Percentiles rank a stretch among this genome's conserved stretches.
These are phyloP conservation scores for Leucoma salicis DNA, from an alignment of 2,888 invertebrate genomes.

Conservation along the genomic window DNA sequence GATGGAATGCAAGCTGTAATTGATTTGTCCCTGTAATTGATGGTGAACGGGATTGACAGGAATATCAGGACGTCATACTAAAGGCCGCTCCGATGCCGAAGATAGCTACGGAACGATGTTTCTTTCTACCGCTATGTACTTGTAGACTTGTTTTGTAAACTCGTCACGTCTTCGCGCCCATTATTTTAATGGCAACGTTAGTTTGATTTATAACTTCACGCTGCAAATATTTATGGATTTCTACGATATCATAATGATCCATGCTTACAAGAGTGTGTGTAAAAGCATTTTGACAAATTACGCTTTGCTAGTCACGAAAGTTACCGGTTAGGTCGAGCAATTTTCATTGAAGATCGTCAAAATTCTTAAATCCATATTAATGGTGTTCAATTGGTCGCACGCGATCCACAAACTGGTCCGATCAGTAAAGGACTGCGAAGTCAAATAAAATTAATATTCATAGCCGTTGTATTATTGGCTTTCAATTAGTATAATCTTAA, in stretches of 20 bases:
- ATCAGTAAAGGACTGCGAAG: slow-evolving; percentile 55
- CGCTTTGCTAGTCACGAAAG: slow-evolving; percentile 17
- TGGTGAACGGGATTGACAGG: slow-evolving; percentile 67
- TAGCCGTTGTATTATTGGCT: slow-evolving; percentile 82
- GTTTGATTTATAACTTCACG: slow-evolving; percentile 9
- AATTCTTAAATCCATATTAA: slow-evolving; percentile 28
- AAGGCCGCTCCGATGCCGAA: slow-evolving; percentile 23
- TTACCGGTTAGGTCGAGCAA: slow-evolving; percentile 5
- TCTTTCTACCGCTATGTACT: slow-evolving; percentile 3
- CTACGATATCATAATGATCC: slow-evolving; percentile 1
- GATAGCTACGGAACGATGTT: slow-evolving; percentile 20
- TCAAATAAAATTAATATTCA: slow-evolving; percentile 82
- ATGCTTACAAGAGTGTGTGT: background rate
- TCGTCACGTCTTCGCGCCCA: slow-evolving; percentile 9
- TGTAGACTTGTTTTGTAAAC: slow-evolving; percentile 1
- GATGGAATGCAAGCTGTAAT: slow-evolving; percentile 76
- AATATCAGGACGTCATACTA: slow-evolving; percentile 61
- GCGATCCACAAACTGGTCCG: slow-evolving; percentile 53
- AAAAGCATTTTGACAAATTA: slow-evolving; percentile 2
- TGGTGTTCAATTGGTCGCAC: slow-evolving; percentile 50
- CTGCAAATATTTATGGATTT: slow-evolving; percentile 2
- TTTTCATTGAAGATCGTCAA: slow-evolving; percentile 20
- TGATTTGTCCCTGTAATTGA: slow-evolving; percentile 80
- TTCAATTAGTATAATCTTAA: slow-evolving; percentile 83
- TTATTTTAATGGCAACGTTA: slow-evolving; percentile 9